These are phyloP conservation scores for Pomatostomus ruficeps DNA, from an alignment of 2,113 vertebrate genomes.

Conservation along the genomic window DNA sequence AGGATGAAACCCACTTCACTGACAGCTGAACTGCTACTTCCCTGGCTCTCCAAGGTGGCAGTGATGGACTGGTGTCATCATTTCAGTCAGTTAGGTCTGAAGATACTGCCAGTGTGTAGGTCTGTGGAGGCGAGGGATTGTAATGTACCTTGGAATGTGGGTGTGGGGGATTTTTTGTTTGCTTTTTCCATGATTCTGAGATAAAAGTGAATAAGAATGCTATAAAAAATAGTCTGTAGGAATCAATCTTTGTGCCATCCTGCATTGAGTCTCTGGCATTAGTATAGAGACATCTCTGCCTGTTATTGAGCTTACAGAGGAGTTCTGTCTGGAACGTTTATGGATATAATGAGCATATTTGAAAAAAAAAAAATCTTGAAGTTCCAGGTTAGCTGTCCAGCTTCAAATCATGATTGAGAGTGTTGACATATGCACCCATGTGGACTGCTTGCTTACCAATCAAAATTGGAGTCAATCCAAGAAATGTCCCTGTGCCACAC, in stretches of 20 bases:
- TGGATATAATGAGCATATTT: background rate
- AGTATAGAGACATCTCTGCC: background rate
- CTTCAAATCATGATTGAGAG: background rate
- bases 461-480: background rate
- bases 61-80: background rate
- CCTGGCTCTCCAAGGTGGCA: background rate
- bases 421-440: background rate
- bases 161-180: background rate
- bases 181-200: background rate
- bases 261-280: background rate
- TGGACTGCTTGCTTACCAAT: background rate
- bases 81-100: background rate
- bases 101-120: accelerated
- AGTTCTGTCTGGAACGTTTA: accelerated
- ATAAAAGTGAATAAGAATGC: background rate
- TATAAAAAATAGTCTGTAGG: background rate
- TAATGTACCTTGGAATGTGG: background rate
- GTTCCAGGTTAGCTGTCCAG: background rate
- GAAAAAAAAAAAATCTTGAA: background rate
- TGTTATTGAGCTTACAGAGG: background rate
- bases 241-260: background rate
- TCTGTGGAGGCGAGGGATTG: background rate
- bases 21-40: background rate
- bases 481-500: background rate
- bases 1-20: background rate